Evolutionary conservation across 2,797 vertebrate species (phyloP).

Genomic region (Scolopax rusticola): DNA sequence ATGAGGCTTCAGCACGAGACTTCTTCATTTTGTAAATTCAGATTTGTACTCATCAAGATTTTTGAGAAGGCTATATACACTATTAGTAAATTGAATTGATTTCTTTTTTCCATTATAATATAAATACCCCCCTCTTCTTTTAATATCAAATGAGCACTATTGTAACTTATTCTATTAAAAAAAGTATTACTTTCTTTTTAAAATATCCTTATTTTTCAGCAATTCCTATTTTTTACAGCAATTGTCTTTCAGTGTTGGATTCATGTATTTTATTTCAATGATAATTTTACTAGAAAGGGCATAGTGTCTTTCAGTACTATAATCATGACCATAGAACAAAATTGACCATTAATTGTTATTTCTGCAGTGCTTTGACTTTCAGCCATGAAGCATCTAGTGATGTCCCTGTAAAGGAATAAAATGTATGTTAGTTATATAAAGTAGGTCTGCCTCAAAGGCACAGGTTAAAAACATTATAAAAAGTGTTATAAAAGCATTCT

Average conservation of each 20-base stretch:
- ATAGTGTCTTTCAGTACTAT: neutral
- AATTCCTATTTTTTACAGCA: neutral
- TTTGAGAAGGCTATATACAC: neutral
- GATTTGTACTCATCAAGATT: neutral
- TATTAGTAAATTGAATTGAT: neutral
- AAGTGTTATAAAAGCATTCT: neutral
- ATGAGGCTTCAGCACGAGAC: neutral
- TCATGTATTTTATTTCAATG: neutral
- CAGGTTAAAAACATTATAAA: neutral
- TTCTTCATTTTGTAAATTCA: neutral
- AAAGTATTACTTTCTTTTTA: neutral
- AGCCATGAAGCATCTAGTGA: neutral
- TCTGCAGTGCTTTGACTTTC: neutral
- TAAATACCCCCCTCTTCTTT: neutral
- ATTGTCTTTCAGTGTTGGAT: neutral
- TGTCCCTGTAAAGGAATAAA: neutral
- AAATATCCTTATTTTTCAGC: neutral
- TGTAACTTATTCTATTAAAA: neutral
- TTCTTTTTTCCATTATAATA: neutral
- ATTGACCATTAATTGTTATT: neutral
- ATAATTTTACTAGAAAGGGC: neutral
- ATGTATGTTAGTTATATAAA: neutral
- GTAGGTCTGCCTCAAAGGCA: neutral
- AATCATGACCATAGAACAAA: neutral
- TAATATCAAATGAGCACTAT: neutral